Base-by-base conservation (phyloP, 1,140 invertebrate genomes). In the Magallana ariakensis region DNA sequence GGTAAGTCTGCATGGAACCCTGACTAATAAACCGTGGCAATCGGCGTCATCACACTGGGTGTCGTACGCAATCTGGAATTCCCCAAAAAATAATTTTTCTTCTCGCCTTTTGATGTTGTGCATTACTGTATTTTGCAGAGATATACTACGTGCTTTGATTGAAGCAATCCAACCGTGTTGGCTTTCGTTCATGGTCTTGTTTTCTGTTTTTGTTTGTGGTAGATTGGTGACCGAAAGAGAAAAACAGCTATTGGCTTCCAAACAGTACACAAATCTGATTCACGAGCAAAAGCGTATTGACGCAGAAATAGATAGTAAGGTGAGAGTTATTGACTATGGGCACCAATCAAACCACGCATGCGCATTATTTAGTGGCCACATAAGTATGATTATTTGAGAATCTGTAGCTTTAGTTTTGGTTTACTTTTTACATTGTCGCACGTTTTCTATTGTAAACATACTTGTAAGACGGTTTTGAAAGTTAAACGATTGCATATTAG, bases 141-240 rank as follows among this genome's bases (percentile, higher is more conserved):
- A 8, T 5, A 16, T 80, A n/a, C 11, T 22, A 22, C 19, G 11
- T 22, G 10, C 33, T 46, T 80, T 13, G 13, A n/a, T 22, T 8
- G 22, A 33, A 46, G 22, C 70, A 80, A 8, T 22, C 33, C 16
- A 22, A 22, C 33, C 22, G 9, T 10, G 11, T 80, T 19, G 9
- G 0, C 16, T 80, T 19, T 80, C 13, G 70, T 46, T 46, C 15
- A 15, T 10, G 70, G 19, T 80, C n/a, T 54, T 55, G 19, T 26
- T 81, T 84, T 54, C 87, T 87, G 82, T 87, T 62, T 87, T 58
- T 89, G 33, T 90, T 89, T 83, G 60, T 85, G 83, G 53, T 89
- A 93, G 93, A 90, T 89, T 92, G 83, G 91, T 93, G 84, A 93
- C 92, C 26, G 92, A 93, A 70, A 83, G 85, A 81, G 93, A 94